Conservation (phyloP, 2,113 vertebrate genomes). For the Noctilio leporinus region DNA sequence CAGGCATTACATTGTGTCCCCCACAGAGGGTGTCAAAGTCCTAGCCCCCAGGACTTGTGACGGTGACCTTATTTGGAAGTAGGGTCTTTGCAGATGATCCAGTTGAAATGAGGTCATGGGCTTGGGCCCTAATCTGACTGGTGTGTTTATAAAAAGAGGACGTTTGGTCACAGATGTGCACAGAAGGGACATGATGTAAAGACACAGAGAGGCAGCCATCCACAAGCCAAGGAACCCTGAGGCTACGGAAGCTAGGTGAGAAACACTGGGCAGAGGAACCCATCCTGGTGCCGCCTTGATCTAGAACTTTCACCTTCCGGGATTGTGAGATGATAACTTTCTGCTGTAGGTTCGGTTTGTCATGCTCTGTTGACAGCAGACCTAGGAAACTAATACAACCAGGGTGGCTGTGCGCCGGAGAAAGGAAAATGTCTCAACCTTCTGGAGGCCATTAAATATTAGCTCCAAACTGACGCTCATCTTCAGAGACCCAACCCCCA, state of each 20-base stretch:
- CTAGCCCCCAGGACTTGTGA: accelerated
- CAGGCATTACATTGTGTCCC: background rate
- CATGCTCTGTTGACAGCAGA: background rate
- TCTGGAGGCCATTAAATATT: background rate
- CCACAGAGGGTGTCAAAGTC: too few relatives aligned
- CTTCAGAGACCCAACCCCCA: background rate
- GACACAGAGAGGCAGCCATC: background rate
- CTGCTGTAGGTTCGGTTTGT: too few relatives aligned
- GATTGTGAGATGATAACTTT: accelerated
- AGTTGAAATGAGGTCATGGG: too few relatives aligned
- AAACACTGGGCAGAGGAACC: too few relatives aligned
- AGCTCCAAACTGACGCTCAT: background rate
- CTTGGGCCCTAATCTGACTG: background rate
- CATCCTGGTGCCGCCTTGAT: accelerated
- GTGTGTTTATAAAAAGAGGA: background rate
- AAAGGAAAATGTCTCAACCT: background rate
- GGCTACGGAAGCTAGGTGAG: background rate
- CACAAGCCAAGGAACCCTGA: accelerated
- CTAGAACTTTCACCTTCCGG: background rate
- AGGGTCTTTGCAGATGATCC: background rate
- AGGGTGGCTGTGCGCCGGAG: accelerated
- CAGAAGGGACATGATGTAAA: background rate
- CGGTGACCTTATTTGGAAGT: background rate
- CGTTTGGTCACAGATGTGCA: background rate
- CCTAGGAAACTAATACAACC: accelerated